Base-by-base conservation (phyloP, 2,797 vertebrate genomes). In the Esox masquinongy region DNA sequence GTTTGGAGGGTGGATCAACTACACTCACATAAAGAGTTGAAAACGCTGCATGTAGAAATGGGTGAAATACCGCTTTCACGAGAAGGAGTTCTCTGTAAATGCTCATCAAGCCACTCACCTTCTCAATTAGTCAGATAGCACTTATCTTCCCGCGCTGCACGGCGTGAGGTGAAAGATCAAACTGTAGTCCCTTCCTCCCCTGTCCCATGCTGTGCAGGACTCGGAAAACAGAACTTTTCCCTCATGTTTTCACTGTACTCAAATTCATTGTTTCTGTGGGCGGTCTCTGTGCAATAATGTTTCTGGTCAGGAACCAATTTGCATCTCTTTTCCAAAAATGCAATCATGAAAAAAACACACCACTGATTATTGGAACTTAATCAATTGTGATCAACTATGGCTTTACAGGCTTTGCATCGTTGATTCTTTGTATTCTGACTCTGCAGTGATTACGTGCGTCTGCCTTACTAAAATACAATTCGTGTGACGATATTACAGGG, bases 61-160 rank as follows among this genome's bases (percentile, higher is more conserved):
- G 9, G 43, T 47, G 43, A 47, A 47, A 47, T 47, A 14, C 43
- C 43, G 4, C 43, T 47, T 47, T 56, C 15, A 19, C 7, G 51
- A 19, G 17, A 9, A 56, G 53, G 53, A 56, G 53, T 56, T 12
- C 11, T 64, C 61, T 56, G 22, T 29, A 14, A 5, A 15, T 31
- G 63, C 29, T 66, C 63, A 66, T 66, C 63, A 66, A 31, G 63
- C 26, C 12, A 16, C 63, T 66, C 63, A 66, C 63, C 26, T 26
- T 66, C 63, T 66, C 63, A 66, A 66, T 66, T 66, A 66, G 63
- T 16, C 63, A 66, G 63, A 66, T 6, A 66, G 22, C 14, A 2
- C 29, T 66, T 66, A 66, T 34, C 26, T 66, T 61, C n/a, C 56
- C 11, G 29, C 63, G 16, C 63, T 31, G 26, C 63, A 31, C 15